These are phyloP conservation scores for Canis aureus DNA, from an alignment of 2,113 vertebrate species.

Conservation along the genomic window DNA sequence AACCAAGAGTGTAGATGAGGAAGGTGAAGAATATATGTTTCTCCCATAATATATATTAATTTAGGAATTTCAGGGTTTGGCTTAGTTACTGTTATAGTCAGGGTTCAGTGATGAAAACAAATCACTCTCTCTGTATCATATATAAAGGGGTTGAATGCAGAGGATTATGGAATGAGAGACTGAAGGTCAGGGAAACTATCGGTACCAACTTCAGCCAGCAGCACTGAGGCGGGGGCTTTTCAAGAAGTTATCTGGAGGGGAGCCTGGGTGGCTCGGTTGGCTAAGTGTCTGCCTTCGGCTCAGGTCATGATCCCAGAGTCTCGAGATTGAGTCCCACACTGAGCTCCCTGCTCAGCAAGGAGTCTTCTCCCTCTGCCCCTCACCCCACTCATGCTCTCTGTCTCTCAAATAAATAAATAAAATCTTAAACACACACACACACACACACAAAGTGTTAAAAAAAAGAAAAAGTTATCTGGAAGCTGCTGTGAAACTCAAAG, in stretches of 20 bases:
- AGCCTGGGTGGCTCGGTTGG: no score
- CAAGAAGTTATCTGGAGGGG: not conserved
- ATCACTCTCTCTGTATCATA: not conserved
- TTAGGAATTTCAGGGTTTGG: not conserved
- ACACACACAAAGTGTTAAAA: no score
- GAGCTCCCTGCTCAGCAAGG: no score
- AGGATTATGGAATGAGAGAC: not conserved
- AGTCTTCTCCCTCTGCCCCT: no score
- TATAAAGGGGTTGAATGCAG: not conserved
- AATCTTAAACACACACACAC: no score
- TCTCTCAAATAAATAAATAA: no score
- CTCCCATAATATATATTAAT: not conserved
- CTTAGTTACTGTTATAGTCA: not conserved
- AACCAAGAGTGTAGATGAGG: not conserved
- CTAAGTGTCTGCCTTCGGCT: no score
- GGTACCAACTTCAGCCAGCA: not conserved
- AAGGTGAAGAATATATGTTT: not conserved
- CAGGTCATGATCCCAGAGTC: no score
- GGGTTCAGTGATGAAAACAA: not conserved
- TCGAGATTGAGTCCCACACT: no score
- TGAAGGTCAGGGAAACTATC: not conserved
- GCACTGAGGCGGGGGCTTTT: not conserved
- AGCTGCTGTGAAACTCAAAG: not conserved
- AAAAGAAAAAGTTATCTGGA: not conserved
- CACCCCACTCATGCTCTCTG: no score